phyloP scores from a whole-genome alignment of 2,113 vertebrate genomes.

The Ophiodon elongatus region DNA sequence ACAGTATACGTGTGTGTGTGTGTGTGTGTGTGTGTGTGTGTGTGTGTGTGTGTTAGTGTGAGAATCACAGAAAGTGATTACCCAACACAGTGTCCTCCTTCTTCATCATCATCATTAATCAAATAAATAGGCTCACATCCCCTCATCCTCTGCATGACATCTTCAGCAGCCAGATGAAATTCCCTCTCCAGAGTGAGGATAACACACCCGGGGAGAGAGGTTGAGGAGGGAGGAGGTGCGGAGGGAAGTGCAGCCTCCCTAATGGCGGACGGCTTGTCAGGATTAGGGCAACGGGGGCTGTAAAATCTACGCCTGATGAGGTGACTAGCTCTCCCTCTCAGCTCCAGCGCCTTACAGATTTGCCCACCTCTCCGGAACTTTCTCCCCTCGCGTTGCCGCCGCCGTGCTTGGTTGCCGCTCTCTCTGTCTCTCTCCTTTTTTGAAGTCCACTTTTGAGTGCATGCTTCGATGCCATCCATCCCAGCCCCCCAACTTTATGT shows the following conservation, averaged over 20 bases:
- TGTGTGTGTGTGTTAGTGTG: not conserved
- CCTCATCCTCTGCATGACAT: constrained; percentile 28
- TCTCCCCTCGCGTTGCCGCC: constrained; percentile 36
- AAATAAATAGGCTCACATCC: constrained; percentile 28
- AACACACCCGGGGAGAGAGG: not conserved
- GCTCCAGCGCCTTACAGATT: constrained; percentile 76
- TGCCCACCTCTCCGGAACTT: constrained; percentile 74
- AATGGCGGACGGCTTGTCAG: constrained; percentile 82
- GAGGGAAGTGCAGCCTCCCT: constrained; percentile 54
- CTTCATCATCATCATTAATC: constrained; percentile 33
- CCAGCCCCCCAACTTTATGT: constrained; percentile 59
- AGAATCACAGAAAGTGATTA: not conserved
- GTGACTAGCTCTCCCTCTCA: constrained; percentile 79
- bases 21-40: constrained; percentile 25
- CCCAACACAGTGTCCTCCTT: not conserved
- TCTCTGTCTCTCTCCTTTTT: constrained; percentile 41
- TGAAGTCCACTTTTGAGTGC: constrained; percentile 75
- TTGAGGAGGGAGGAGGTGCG: constrained; percentile 4
- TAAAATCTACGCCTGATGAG: constrained; percentile 85
- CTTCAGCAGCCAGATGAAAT: constrained; percentile 39
- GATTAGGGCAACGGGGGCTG: constrained; percentile 83
- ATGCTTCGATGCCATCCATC: constrained; percentile 68
- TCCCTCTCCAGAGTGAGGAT: constrained; percentile 6
- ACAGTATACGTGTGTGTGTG: not conserved
- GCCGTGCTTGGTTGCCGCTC: constrained; percentile 64